Base-by-base conservation (phyloP, 2,888 invertebrate genomes). In the Dugesia japonica region DNA sequence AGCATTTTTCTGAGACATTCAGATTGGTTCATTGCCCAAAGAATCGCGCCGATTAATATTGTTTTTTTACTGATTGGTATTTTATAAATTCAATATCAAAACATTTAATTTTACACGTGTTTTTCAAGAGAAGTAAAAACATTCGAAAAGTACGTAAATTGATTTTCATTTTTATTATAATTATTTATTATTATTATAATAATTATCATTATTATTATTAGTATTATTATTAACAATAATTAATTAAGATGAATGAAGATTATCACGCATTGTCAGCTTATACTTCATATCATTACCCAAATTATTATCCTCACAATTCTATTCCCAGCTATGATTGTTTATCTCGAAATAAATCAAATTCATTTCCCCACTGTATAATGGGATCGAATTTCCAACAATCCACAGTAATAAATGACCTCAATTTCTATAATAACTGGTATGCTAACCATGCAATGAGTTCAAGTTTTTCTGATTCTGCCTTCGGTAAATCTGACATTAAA, bases 331-430 rank as follows among this genome's bases (percentile, higher is more conserved):
- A 56, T n/a, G 56, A 56, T 9, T 56, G 56, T 56, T n/a, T 56
- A n/a, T 20, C 56, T 4, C 4, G 56, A 7, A 56, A 56, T 56
- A 56, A 56, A n/a, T 20, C 56, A 7, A 56, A 56, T 23, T n/a
- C 56, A 4, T 56, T 56, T 56, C 56, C 56, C 17, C 56, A 56
- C 1, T 56, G 56, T n/a, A 56, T 56, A 56, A 56, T 56, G 56
- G 56, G 56, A 56, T 56, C 56, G n/a, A 56, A 56, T 56, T 56
- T 56, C 17, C 56, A 56, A 56, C 56, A 56, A n/a, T 56, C 56
- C 7, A n/a, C 56, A 56, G 56, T 56, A n/a, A 56, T 56, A 20
- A 56, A 56, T n/a, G 56, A 56, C 17, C n/a, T 56, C 4, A 56
- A 56, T n/a, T 56, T 56, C n/a, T 56, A 56, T 56, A 56, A 56